Evolutionary conservation across 2,113 vertebrate genomes (phyloP), one percentile per base, ranked within the genome.

Genomic region (Tringa solitaria): DNA sequence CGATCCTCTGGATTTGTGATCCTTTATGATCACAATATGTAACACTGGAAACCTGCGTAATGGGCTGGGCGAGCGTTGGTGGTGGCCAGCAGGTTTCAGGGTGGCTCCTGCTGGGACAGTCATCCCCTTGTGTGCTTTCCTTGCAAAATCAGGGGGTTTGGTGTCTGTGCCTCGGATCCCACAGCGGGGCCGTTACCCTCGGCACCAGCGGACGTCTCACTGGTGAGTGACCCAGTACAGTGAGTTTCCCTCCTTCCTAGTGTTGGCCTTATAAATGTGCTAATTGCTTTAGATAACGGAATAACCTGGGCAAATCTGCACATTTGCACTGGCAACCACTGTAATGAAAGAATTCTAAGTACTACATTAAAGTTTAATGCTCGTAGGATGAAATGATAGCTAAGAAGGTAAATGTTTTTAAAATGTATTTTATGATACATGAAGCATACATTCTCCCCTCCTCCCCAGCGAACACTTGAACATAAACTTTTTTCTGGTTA

Each of bases 401-500:
- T 53, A 80, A 85, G 46, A 64, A 86, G 57, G 80, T 61, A 87
- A 81, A 68, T 92, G 51, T 50, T 63, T 87, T 8, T 2, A n/a
- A 73, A 65, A 56, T 43, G 3, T 20, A 54, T 50, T 78, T 81
- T 57, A 48, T 50, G 86, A 89, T 63, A 95, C 63, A 17, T 3
- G 14, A 75, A 89, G 76, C 70, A 35, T 26, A 23, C 65, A 19
- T 82, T 84, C 82, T 74, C 24, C 78, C 23, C 74, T 75, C 89
- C 70, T 89, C 56, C 54, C 30, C 50, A 64, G 72, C 65, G 89
- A 76, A 89, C 13, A 53, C 56, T 72, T 53, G 41, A 79, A 91
- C 41, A 22, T 90, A 39, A 73, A 50, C 89, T 92, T 95, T 93
- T 85, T 89, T 63, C 70, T 72, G 60, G 48, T 93, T 87, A 73